These are phyloP conservation scores for Onychomys leucogaster DNA, from an alignment of 2,797 vertebrate genomes.

Conservation along the genomic window DNA sequence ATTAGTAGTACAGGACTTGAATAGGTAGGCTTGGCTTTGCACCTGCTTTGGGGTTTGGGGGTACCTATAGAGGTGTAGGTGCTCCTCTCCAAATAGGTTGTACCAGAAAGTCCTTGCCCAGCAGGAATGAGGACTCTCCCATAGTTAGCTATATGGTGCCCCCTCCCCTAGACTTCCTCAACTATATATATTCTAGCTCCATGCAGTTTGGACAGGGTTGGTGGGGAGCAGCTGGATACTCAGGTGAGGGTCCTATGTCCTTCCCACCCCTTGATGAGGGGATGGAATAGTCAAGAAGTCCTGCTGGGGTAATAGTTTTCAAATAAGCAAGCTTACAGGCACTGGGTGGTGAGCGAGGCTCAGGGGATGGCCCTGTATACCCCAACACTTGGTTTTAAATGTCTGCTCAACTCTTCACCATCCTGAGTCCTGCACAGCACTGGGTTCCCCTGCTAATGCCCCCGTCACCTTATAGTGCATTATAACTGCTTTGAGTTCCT, in stretches of 20 bases:
- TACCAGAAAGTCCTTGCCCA: not conserved
- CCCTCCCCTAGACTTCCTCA: not conserved
- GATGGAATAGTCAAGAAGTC: not conserved
- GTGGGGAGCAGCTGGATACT: not conserved
- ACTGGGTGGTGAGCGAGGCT: not conserved
- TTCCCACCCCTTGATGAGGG: not conserved
- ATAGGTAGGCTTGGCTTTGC: too few species aligned
- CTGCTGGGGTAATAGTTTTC: not conserved
- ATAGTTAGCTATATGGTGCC: too few species aligned
- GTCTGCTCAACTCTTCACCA: not conserved
- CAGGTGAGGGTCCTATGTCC: not conserved
- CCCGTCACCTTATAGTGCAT: not conserved
- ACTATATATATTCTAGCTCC: not conserved
- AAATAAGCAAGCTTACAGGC: not conserved
- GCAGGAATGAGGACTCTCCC: not conserved
- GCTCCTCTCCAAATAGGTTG: not conserved
- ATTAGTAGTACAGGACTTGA: not conserved
- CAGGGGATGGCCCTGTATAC: not conserved
- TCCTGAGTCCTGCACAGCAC: not conserved
- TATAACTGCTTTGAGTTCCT: not conserved
- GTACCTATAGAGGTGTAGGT: too few species aligned
- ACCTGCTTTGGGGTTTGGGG: not conserved
- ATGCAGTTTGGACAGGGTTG: not conserved
- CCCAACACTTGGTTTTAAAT: not conserved
- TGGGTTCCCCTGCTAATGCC: not conserved